These are phyloP conservation scores for Campoletis raptor DNA, from an alignment of 2,888 invertebrate species.

Conservation along the genomic window DNA sequence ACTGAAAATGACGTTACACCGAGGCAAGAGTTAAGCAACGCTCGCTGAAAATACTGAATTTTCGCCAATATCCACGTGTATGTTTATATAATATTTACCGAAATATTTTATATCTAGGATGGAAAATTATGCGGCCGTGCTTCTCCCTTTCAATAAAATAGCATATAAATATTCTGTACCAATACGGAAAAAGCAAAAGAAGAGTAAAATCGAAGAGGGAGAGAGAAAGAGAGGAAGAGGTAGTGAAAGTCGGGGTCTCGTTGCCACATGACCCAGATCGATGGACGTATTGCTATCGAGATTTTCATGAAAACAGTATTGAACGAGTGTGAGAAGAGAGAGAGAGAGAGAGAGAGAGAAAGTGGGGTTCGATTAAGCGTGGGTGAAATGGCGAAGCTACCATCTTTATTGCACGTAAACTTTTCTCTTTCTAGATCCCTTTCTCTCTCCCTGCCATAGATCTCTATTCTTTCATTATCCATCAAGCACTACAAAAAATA, in stretches of 20 bases:
- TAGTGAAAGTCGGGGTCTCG: constrained; percentile 32
- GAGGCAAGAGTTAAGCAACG: neutral
- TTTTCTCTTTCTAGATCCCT: neutral
- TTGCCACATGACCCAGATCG: constrained; percentile 65
- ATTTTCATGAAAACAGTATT: constrained; percentile 58
- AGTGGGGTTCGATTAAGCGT: constrained; percentile 6
- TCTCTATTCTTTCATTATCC: constrained; percentile 17
- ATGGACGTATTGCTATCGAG: constrained; percentile 61
- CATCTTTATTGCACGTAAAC: constrained; percentile 5
- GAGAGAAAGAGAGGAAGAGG: neutral
- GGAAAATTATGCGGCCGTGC: constrained; percentile 22
- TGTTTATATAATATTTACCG: constrained; percentile 14
- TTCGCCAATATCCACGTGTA: neutral
- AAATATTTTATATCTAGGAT: constrained; percentile 30
- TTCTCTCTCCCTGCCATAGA: neutral
- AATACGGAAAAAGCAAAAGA: neutral
- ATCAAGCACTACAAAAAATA: constrained; percentile 26
- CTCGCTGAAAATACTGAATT: neutral
- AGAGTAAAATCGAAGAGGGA: neutral
- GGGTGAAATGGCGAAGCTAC: neutral
- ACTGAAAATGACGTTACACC: neutral
- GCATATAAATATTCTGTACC: neutral
- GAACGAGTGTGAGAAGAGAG: constrained; percentile 34
- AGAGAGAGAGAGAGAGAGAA: neutral
- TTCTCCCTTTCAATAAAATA: constrained; percentile 36